A percentile compares a stretch with the other conserved stretches of the same genome.
Conservation (phyloP, 2,113 vertebrate genomes). For the Phylloscopus trochilus region DNA sequence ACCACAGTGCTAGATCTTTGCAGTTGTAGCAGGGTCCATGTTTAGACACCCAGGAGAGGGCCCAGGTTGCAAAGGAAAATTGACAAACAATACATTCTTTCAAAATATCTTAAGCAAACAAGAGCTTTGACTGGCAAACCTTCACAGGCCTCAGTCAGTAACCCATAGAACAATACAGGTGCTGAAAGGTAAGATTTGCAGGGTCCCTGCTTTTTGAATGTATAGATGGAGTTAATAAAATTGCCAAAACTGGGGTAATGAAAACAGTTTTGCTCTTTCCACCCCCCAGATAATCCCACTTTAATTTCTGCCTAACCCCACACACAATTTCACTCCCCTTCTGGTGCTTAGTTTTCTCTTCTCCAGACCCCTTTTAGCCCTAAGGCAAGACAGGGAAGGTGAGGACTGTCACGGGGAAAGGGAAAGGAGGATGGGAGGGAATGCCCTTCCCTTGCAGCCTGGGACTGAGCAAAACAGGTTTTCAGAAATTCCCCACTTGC, state of each 20-base stretch:
- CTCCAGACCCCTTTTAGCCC: neutral
- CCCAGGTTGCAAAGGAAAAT: neutral
- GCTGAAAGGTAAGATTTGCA: neutral
- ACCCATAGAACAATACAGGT: neutral
- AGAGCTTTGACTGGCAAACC: neutral
- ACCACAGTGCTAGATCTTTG: neutral
- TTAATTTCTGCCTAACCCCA: neutral
- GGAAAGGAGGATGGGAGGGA: neutral
- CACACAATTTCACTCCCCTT: neutral
- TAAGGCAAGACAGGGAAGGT: neutral
- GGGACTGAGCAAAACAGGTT: neutral
- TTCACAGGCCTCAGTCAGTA: neutral
- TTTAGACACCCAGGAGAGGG: neutral
- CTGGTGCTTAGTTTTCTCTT: neutral
- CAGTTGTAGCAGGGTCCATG: rapidly evolving
- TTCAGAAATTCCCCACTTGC: neutral
- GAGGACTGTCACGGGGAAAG: neutral
- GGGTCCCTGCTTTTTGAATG: neutral
- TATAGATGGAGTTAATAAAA: neutral
- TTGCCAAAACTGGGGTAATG: neutral
- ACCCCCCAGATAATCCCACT: neutral
- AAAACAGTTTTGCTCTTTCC: neutral
- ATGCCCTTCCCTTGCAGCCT: neutral
- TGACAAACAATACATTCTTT: neutral
- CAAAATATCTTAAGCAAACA: neutral